phyloP scores from a whole-genome alignment of 2,888 invertebrate genomes.

The Drosophila antonietae region DNA sequence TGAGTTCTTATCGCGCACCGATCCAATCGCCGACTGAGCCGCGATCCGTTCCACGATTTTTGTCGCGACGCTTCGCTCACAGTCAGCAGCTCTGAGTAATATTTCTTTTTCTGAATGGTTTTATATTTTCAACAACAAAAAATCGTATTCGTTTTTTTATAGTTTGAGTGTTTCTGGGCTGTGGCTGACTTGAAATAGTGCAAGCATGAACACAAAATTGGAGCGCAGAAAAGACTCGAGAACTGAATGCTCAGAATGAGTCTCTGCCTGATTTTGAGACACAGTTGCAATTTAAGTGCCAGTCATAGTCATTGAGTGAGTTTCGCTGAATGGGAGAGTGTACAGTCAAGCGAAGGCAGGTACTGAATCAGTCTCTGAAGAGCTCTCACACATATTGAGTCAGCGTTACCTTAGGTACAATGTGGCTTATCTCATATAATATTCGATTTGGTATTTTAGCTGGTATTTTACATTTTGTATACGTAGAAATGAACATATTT shows the following conservation, averaged over 20 bases:
- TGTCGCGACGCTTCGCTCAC: constrained; percentile 29
- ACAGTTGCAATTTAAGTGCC: constrained; percentile 5
- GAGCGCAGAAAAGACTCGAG: constrained; percentile 10
- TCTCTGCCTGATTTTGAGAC: constrained; percentile 3
- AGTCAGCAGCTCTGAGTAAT: constrained; percentile 33
- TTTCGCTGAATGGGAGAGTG: neutral
- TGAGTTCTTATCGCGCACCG: constrained; percentile 70
- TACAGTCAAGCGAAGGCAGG: constrained; percentile 25
- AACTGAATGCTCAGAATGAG: neutral
- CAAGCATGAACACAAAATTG: constrained; percentile 41
- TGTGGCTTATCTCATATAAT: neutral
- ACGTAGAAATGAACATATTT: neutral
- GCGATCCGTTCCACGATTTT: constrained; percentile 35
- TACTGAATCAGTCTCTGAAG: constrained; percentile 7
- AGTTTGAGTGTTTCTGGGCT: constrained; percentile 44
- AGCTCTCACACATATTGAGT: neutral
- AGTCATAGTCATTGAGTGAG: constrained; percentile 9
- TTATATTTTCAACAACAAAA: constrained; percentile 1
- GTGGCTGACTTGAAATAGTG: constrained; percentile 43
- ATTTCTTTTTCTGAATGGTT: constrained; percentile 26
- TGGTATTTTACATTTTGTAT: neutral
- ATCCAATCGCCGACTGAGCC: constrained; percentile 69
- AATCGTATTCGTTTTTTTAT: constrained; percentile 9
- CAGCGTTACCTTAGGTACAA: neutral
- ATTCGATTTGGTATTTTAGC: neutral